These are phyloP conservation scores for Cosmia trapezina DNA, from an alignment of 2,888 invertebrate genomes.

Conservation along the genomic window DNA sequence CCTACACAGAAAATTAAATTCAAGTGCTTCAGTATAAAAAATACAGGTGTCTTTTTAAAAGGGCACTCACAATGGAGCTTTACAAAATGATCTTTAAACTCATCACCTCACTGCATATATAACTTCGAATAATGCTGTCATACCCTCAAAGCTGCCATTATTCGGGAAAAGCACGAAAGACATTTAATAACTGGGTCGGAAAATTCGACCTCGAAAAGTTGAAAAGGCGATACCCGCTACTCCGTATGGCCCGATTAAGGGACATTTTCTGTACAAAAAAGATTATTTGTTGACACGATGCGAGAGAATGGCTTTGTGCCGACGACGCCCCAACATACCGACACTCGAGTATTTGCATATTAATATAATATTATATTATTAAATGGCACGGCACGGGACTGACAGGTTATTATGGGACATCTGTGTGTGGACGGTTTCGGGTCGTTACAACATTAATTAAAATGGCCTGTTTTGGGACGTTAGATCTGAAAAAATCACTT, in stretches of 20 bases:
- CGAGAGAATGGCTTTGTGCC: conserved; percentile 31
- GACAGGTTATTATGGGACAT: conserved; percentile 42
- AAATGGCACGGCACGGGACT: conserved; percentile 28
- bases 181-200: conserved; percentile 58
- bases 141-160: conserved; percentile 33
- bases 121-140: conserved; percentile 34
- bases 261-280: conserved; percentile 48
- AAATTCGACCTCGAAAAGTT: conserved; percentile 52
- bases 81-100: conserved; percentile 9
- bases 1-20: conserved; percentile 2
- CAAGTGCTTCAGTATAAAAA: neutral
- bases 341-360: conserved; percentile 53
- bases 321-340: conserved; percentile 13
- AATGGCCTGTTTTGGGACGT: neutral
- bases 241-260: conserved; percentile 27
- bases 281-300: conserved; percentile 53
- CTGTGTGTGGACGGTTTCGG: neutral
- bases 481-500: neutral
- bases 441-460: conserved; percentile 20
- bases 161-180: conserved; percentile 44
- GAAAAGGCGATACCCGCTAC: conserved; percentile 37
- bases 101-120: conserved; percentile 9
- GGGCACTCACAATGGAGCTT: neutral
- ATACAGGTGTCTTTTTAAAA: conserved; percentile 9
- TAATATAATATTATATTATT: conserved; percentile 44